Evolutionary conservation across 2,113 vertebrate genomes (phyloP).

Genomic region (Pan paniscus): DNA sequence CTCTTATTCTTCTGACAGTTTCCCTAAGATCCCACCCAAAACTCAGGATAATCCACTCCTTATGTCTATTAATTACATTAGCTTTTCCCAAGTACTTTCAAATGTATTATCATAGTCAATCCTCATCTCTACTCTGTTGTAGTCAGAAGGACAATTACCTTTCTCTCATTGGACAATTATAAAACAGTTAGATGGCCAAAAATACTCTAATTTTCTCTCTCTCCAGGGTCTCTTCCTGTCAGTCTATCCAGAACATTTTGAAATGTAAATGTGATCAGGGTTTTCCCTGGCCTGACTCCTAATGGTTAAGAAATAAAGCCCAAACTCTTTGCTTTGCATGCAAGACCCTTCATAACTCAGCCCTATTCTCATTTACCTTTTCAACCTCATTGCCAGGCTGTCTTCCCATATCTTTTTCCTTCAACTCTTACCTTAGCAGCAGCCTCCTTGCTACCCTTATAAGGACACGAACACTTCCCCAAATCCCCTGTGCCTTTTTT

Average conservation of each 20-base stretch:
- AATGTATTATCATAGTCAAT: not conserved
- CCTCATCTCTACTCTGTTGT: not conserved
- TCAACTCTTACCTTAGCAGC: not conserved
- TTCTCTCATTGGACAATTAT: not conserved
- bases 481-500: not conserved
- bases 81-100: not conserved
- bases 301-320: not conserved
- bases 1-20: not conserved
- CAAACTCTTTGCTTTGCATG: not conserved
- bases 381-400: not conserved
- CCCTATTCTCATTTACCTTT: not conserved
- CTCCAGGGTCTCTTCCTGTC: not conserved
- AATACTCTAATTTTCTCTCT: not conserved
- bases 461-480: not conserved
- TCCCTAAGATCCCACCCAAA: not conserved
- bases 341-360: not conserved
- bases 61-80: not conserved
- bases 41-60: not conserved
- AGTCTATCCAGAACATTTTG: not conserved
- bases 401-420: not conserved
- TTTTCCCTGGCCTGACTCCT: not conserved
- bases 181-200: not conserved
- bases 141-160: not conserved
- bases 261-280: not conserved
- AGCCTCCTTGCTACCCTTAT: rapidly evolving